Percentiles rank a stretch among this genome's conserved stretches.
Conservation (phyloP, 2,797 vertebrate genomes). For the Geotrypetes seraphini region DNA sequence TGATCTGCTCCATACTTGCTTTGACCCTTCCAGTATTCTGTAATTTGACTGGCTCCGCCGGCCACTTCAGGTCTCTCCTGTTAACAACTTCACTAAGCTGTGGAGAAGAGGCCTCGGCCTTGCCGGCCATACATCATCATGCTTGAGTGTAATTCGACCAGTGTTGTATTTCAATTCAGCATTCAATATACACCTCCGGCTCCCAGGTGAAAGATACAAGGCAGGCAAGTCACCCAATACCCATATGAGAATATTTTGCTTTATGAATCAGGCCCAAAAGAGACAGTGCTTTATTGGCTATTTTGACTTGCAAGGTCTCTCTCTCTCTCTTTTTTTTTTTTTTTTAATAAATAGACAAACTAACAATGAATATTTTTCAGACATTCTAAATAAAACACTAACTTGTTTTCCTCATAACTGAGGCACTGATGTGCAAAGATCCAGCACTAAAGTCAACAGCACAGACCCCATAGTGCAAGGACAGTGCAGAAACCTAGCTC, state of each 20-base stretch:
- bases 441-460: no score
- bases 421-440: no score
- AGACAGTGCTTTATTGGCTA: not conserved
- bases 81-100: slow-evolving; percentile 4
- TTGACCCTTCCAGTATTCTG: not conserved
- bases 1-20: not conserved
- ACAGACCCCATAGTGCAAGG: no score
- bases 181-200: slow-evolving; percentile 5
- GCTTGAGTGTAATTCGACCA: slow-evolving; percentile 9
- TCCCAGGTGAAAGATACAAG: slow-evolving; percentile 3
- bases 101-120: slow-evolving; percentile 8
- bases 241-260: slow-evolving; percentile 9
- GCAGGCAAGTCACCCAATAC: not conserved
- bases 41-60: slow-evolving; percentile 2
- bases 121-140: not conserved
- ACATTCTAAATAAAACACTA: not conserved
- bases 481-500: no score
- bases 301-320: no score
- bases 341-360: no score
- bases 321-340: no score
- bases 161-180: not conserved
- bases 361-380: not conserved
- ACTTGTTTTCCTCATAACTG: not conserved
- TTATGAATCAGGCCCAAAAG: slow-evolving; percentile 12
- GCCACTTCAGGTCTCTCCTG: not conserved